Percentiles rank a stretch among this genome's conserved stretches.
phyloP scores from a whole-genome alignment of 2,113 vertebrate genomes.

The Lophochroa leadbeateri region DNA sequence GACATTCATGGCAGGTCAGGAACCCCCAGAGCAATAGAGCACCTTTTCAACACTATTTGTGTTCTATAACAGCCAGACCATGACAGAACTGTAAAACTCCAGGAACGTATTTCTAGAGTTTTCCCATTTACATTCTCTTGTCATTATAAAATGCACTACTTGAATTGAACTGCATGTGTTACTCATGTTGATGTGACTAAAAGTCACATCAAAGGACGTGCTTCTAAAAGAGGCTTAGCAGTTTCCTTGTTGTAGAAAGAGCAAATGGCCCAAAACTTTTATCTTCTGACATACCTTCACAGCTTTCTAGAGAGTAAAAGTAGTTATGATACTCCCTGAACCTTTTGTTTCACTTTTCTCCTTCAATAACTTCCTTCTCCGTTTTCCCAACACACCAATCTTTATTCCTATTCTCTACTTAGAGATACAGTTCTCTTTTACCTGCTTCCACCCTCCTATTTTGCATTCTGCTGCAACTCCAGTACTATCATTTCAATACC shows the following conservation, averaged over 20 bases:
- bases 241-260: background rate
- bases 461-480: background rate
- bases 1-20: background rate
- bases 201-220: background rate
- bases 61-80: background rate
- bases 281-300: background rate
- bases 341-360: background rate
- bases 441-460: background rate
- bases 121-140: background rate
- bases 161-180: background rate
- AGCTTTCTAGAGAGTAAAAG: background rate
- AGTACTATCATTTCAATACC: background rate
- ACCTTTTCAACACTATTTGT: background rate
- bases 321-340: rapidly evolving
- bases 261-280: background rate
- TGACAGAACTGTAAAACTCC: background rate
- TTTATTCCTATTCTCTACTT: background rate
- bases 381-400: background rate
- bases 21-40: background rate
- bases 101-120: background rate
- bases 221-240: background rate
- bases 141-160: background rate
- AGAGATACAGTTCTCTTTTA: background rate
- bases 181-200: background rate
- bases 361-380: background rate